Percentiles rank a stretch among this genome's conserved stretches.
Evolutionary conservation across 2,797 vertebrate species (phyloP).

Genomic region (Alectoris magna): DNA sequence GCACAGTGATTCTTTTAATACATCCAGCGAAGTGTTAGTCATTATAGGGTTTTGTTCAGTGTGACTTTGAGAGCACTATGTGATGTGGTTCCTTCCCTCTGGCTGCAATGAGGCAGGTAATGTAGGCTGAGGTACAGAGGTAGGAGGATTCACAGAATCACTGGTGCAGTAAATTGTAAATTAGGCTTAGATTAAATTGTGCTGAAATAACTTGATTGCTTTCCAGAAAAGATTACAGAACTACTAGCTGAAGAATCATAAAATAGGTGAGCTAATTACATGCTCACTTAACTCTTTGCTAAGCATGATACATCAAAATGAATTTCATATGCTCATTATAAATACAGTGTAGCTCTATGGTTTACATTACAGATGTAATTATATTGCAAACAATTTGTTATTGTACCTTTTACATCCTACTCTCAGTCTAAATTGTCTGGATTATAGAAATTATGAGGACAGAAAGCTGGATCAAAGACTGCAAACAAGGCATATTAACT

Average conservation of each 20-base stretch:
- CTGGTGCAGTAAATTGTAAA: not conserved
- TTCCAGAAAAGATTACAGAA: not conserved
- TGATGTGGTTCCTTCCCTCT: not conserved
- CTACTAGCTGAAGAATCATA: not conserved
- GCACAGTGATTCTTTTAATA: not conserved
- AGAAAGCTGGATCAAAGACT: not conserved
- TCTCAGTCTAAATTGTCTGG: not conserved
- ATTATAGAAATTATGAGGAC: not conserved
- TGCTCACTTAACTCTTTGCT: not conserved
- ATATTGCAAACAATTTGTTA: not conserved
- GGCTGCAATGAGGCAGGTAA: not conserved
- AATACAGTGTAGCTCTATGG: not conserved
- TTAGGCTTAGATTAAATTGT: not conserved
- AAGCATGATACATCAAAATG: not conserved
- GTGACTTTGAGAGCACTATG: not conserved
- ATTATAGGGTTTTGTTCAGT: not conserved
- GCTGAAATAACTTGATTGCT: not conserved
- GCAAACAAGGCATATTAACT: not conserved
- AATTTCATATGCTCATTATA: not conserved
- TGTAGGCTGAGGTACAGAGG: not conserved
- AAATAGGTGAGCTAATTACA: constrained; percentile 31
- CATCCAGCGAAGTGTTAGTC: not conserved
- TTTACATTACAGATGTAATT: not conserved
- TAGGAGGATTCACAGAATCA: not conserved
- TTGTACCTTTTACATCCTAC: not conserved